phyloP scores from a whole-genome alignment of 2,797 vertebrate genomes.

The Astyanax mexicanus region DNA sequence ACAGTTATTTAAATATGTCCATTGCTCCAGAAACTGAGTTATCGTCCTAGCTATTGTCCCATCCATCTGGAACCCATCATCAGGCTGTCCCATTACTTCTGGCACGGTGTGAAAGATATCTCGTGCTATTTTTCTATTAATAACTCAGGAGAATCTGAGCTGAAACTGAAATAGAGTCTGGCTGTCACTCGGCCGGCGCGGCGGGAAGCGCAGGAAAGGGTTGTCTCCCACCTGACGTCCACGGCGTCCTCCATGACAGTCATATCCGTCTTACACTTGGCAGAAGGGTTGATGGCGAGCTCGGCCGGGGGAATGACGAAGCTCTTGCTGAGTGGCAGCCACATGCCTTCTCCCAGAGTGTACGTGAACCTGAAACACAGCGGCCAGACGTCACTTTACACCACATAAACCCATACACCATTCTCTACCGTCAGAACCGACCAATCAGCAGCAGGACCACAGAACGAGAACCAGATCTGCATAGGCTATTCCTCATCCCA shows the following conservation, averaged over 20 bases:
- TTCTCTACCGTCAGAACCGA: neutral
- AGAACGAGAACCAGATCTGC: slow-evolving; percentile 24
- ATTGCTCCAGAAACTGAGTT: too few species aligned
- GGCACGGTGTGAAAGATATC: too few species aligned
- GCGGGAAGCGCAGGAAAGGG: slow-evolving; percentile 21
- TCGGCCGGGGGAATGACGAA: slow-evolving; percentile 97
- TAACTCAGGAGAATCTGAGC: too few species aligned
- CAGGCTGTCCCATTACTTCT: too few species aligned
- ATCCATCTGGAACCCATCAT: too few species aligned
- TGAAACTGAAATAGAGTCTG: too few species aligned
- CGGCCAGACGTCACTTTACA: neutral
- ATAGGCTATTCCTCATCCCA: too few species aligned
- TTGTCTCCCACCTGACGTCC: slow-evolving; percentile 89
- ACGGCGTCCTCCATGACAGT: slow-evolving; percentile 98
- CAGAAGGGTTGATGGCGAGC: slow-evolving; percentile 97
- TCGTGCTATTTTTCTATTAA: too few species aligned
- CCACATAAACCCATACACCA: slow-evolving; percentile 8
- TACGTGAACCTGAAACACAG: slow-evolving; percentile 89
- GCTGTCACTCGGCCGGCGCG: too few species aligned
- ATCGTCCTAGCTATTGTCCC: too few species aligned
- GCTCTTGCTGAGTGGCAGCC: slow-evolving; percentile 97
- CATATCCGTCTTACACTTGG: slow-evolving; percentile 99
- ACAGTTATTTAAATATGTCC: too few species aligned
- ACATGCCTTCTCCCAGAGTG: slow-evolving; percentile 97
- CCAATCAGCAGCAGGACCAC: slow-evolving; percentile 5